Conservation (phyloP, 2,113 vertebrate genomes). For the Dromiciops gliroides region DNA sequence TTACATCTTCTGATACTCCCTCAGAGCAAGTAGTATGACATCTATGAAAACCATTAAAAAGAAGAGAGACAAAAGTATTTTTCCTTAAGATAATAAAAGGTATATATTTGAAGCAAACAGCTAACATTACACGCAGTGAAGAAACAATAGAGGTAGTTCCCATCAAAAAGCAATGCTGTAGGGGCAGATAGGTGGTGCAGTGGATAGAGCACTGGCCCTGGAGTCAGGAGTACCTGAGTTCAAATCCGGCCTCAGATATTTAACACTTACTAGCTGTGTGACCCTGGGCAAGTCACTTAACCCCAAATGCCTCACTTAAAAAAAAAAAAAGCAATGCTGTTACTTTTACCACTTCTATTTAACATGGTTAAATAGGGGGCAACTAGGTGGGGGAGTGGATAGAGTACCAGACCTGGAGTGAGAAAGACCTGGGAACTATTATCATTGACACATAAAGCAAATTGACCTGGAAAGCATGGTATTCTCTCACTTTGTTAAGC, state of each 20-base stretch:
- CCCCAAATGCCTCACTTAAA: too few species aligned
- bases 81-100: not conserved
- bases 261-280: too few species aligned
- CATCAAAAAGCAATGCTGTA: not conserved
- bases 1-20: not conserved
- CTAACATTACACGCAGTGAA: not conserved
- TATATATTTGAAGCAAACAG: not conserved
- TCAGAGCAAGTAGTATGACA: not conserved
- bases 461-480: too few species aligned
- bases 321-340: not conserved
- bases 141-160: not conserved
- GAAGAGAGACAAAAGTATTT: not conserved
- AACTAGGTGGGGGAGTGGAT: not conserved
- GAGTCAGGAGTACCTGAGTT: too few species aligned
- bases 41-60: not conserved
- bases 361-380: not conserved
- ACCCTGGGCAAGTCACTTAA: too few species aligned
- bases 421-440: not conserved
- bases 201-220: too few species aligned
- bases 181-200: too few species aligned
- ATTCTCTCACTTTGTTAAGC: too few species aligned
- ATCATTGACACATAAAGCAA: too few species aligned
- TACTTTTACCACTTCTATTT: not conserved
- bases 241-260: too few species aligned
- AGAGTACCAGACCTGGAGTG: not conserved